Conservation (phyloP, 2,888 invertebrate species). For the Acanthosepion pharaonis region DNA sequence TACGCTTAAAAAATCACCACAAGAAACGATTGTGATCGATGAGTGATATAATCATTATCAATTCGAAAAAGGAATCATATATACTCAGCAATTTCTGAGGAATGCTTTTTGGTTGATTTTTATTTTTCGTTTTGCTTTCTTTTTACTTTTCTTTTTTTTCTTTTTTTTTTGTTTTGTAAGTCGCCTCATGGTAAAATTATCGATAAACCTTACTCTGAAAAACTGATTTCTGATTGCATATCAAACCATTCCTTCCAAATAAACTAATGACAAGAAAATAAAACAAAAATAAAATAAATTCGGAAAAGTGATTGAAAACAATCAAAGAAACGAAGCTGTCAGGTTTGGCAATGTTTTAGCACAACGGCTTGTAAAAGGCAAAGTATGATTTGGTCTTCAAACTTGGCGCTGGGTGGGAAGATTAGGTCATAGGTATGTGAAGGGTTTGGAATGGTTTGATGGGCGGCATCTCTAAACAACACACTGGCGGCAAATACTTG, state of each 20-base stretch:
- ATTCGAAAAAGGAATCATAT: too few species aligned
- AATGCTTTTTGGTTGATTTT: too few species aligned
- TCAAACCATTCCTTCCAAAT: neutral
- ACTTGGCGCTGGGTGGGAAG: neutral
- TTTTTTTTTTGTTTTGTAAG: too few species aligned
- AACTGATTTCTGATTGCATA: neutral
- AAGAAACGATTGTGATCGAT: too few species aligned
- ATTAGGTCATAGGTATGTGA: neutral
- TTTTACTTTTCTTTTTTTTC: too few species aligned
- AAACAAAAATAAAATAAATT: neutral
- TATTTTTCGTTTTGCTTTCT: too few species aligned
- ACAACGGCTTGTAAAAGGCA: neutral
- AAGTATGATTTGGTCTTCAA: neutral
- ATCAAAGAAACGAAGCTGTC: conserved; percentile 3
- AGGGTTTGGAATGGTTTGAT: neutral
- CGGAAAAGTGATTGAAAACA: neutral
- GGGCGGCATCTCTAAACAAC: neutral
- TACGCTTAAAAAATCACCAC: too few species aligned
- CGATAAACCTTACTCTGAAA: too few species aligned
- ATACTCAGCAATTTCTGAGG: too few species aligned
- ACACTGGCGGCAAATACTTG: neutral
- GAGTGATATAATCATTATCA: too few species aligned
- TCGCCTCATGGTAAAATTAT: too few species aligned
- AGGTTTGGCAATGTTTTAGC: neutral
- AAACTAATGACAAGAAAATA: neutral